Percentiles rank a stretch among this genome's conserved stretches.
Evolutionary conservation across 1,140 invertebrate species (phyloP).

Genomic region (Melanaphis sacchari): DNA sequence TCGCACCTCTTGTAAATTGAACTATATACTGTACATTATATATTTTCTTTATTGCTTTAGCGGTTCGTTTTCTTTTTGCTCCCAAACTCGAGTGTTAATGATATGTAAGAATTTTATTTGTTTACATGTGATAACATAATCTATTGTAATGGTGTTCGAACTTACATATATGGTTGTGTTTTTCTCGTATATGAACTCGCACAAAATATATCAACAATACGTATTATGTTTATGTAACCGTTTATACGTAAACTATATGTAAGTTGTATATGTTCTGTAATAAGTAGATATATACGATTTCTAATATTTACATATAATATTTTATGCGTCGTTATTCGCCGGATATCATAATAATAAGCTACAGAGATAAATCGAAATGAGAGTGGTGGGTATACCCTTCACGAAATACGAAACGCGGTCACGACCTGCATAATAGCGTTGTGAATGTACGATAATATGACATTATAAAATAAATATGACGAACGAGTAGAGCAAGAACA

Average conservation of each 20-base stretch:
- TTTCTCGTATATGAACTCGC: no score
- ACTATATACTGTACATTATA: no score
- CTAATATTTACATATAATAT: not conserved
- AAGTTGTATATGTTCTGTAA: not conserved
- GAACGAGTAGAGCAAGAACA: not conserved
- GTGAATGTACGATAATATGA: not conserved
- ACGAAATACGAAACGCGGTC: not conserved
- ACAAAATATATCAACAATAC: no score
- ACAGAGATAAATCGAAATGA: not conserved
- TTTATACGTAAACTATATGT: not conserved
- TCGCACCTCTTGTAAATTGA: no score
- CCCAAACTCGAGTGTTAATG: no score
- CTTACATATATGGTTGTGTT: not conserved
- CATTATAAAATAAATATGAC: not conserved
- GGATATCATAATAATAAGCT: not conserved
- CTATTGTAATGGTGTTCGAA: not conserved
- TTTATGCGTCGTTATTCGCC: not conserved
- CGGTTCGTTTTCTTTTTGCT: no score
- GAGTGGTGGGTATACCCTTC: not conserved
- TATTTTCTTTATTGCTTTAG: no score
- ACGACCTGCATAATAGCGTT: not conserved
- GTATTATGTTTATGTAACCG: not conserved
- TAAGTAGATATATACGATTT: not conserved
- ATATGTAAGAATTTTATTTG: not conserved
- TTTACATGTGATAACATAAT: not conserved